A percentile compares a stretch with the other conserved stretches of the same genome.
Evolutionary conservation across 2,797 vertebrate genomes (phyloP).

Genomic region (Squalus acanthias): DNA sequence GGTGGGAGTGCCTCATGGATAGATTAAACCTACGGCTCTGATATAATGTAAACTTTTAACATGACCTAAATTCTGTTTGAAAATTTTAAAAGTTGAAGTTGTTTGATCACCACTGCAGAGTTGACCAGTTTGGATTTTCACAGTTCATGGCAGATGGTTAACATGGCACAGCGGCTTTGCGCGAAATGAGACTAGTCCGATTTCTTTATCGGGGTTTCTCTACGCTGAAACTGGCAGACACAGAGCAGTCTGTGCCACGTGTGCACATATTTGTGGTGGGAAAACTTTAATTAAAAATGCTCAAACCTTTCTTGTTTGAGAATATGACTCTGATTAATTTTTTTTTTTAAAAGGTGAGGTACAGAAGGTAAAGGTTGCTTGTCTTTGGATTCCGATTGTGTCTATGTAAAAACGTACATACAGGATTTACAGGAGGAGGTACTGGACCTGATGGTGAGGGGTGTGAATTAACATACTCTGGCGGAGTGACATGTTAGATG

Average conservation of each 20-base stretch:
- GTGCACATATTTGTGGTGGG: neutral
- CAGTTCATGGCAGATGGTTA: neutral
- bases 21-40: neutral
- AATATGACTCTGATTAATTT: neutral
- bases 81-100: neutral
- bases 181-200: neutral
- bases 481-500: neutral
- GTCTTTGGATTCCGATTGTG: neutral
- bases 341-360: neutral
- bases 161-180: neutral
- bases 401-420: neutral
- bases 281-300: neutral
- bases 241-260: neutral
- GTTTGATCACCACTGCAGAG: neutral
- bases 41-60: neutral
- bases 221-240: neutral
- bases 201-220: neutral
- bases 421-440: neutral
- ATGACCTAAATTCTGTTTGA: neutral
- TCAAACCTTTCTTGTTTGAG: neutral
- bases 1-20: neutral
- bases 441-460: neutral
- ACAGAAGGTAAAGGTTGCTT: neutral
- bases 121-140: neutral
- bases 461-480: neutral